Evolutionary conservation across 2,113 vertebrate genomes (phyloP).

Genomic region (Sapajus apella): DNA sequence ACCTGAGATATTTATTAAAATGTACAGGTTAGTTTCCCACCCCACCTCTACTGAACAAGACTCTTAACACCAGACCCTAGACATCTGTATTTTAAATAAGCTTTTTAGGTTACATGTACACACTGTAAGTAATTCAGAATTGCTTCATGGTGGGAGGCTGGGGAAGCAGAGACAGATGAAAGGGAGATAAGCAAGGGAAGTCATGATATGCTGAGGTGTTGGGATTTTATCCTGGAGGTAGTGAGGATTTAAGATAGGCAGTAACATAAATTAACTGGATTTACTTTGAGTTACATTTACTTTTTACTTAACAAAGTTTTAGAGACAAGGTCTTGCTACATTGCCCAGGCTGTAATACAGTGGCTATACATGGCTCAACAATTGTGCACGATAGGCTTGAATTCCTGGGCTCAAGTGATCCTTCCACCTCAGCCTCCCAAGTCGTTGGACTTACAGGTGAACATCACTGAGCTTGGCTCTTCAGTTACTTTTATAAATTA

Average conservation of each 20-base stretch:
- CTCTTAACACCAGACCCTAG: background rate
- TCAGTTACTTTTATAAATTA: background rate
- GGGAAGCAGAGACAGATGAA: background rate
- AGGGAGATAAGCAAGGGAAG: background rate
- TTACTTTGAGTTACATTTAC: background rate
- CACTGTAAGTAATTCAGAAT: background rate
- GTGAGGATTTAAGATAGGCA: background rate
- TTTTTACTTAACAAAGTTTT: background rate
- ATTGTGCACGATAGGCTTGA: background rate
- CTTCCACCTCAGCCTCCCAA: too few species aligned
- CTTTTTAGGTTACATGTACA: background rate
- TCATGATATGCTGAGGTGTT: background rate
- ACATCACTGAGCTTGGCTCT: background rate
- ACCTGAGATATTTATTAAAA: slow-evolving; percentile 19
- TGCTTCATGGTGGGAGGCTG: background rate
- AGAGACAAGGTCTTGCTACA: background rate
- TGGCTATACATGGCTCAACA: background rate
- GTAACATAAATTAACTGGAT: background rate
- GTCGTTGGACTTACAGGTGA: background rate
- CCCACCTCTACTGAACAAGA: background rate
- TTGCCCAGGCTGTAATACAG: background rate
- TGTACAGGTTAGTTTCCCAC: background rate
- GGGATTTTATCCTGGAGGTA: background rate
- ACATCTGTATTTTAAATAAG: slow-evolving; percentile 2
- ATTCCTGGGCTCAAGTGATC: background rate